Evolutionary conservation across 30 jellyfish, hydroid and myxozoan species (phyloP), one percentile per base, ranked within the genome.

Genomic region (Hydractinia symbiolongicarpus): DNA sequence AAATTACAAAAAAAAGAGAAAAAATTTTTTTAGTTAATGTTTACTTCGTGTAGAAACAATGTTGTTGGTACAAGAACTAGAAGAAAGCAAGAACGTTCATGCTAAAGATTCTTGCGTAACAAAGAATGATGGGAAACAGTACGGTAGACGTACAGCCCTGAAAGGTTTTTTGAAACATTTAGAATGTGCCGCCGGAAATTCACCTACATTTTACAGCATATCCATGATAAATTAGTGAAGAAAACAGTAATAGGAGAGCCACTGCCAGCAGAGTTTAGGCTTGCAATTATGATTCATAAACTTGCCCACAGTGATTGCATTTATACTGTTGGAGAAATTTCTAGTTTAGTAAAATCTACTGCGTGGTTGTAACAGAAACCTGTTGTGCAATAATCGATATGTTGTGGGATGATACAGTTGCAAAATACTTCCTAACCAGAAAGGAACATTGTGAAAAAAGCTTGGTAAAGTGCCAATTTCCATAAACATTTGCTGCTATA

Each of bases 251-350:
- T 78, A 40, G 91, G 20, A 75, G 72, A 83, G 68, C 86, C 95
- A 50, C 72, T 85, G 49, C 88, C 95, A 20, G 84, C 95, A 53
- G 95, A 56, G 84, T 52, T 85, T 17, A 55, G 95, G 79, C 86
- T 78, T 68, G 95, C 95, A 55, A 73, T 85, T 66, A 61, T 81
- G 61, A 57, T 85, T 81, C 72, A 70, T 54, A 76, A 82, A 21
- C 84, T 85, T 21, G 88, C 87, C 60, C 71, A 81, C 79, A 81
- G 89, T 71, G 89, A 78, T 80, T 85, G 79, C 78, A 79, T 78
- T 72, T 78, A 67, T 86, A 85, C 89, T 55, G 77, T 85, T 44
- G 78, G 83, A 78, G 94, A 78, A 50, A 52, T 78, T 80, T 61
- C 85, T 67, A 88, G 95, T 55, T 57, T 85, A 58, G 89, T 79